These are phyloP conservation scores for Baryphthengus martii DNA, from an alignment of 2,113 vertebrate genomes.

Conservation along the genomic window DNA sequence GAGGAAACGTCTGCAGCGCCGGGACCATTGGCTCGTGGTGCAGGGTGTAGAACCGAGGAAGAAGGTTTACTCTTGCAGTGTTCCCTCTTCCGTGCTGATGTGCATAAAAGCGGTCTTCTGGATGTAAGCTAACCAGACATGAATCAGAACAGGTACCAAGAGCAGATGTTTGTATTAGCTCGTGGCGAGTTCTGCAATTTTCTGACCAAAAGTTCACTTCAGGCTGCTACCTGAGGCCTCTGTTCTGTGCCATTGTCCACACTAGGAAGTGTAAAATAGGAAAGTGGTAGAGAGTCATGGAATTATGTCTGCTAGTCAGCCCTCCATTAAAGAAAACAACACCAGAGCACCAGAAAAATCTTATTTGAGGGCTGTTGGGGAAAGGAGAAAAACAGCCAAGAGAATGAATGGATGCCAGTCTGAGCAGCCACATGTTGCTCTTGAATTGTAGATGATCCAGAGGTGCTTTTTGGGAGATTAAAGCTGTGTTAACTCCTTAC, in stretches of 20 bases:
- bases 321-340: neutral
- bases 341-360: neutral
- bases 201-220: slow-evolving; percentile 36
- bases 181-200: slow-evolving; percentile 33
- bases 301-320: neutral
- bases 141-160: slow-evolving; percentile 44
- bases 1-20: rapidly evolving
- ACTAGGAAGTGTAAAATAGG: neutral
- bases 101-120: slow-evolving; percentile 40
- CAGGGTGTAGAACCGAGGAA: neutral
- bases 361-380: neutral
- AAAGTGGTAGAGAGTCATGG: neutral
- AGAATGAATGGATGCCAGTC: neutral
- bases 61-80: neutral
- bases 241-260: neutral
- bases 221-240: slow-evolving; percentile 40
- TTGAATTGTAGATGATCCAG: neutral
- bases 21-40: rapidly evolving
- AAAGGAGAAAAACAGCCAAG: neutral
- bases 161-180: slow-evolving; percentile 62
- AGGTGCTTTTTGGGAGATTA: neutral
- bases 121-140: slow-evolving; percentile 14
- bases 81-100: neutral
- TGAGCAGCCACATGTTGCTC: neutral
- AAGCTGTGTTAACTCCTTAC: neutral